Conservation (phyloP, 2,113 vertebrate genomes). For the Dicentrarchus labrax region DNA sequence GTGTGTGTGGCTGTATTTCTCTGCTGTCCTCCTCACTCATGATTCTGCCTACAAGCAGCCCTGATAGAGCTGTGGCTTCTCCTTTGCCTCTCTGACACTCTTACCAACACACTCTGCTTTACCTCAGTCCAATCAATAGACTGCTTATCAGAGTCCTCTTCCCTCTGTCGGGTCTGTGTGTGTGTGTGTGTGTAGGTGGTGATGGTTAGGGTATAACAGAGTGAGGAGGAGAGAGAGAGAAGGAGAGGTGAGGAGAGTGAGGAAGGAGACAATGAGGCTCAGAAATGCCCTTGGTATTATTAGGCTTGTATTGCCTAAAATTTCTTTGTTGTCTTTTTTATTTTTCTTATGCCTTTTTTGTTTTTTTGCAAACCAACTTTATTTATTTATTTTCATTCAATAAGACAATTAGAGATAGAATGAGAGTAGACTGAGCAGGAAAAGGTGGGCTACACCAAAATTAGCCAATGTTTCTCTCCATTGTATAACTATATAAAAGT, state of each 20-base stretch:
- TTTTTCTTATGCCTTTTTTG: too few species aligned
- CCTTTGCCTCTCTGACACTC: conserved; percentile 61
- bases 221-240: conserved; percentile 1
- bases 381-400: too few species aligned
- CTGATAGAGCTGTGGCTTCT: conserved; percentile 70
- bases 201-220: background rate
- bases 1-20: conserved; percentile 21
- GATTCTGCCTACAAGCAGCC: conserved; percentile 43
- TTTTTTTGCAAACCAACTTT: too few species aligned
- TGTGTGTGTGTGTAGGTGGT: conserved; percentile 8
- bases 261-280: conserved; percentile 21
- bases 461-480: conserved; percentile 6
- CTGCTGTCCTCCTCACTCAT: conserved; percentile 29
- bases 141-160: conserved; percentile 61
- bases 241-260: conserved; percentile 7
- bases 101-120: conserved; percentile 65
- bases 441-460: conserved; percentile 2
- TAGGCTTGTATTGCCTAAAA: too few species aligned
- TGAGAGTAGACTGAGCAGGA: conserved; percentile 23
- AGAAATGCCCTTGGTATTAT: background rate
- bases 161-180: conserved; percentile 3
- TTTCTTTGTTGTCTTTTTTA: too few species aligned
- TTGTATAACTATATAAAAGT: background rate
- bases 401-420: conserved; percentile 10
- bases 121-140: conserved; percentile 74